phyloP scores from a whole-genome alignment of 2,888 invertebrate genomes.

The Electrophaes corylata region DNA sequence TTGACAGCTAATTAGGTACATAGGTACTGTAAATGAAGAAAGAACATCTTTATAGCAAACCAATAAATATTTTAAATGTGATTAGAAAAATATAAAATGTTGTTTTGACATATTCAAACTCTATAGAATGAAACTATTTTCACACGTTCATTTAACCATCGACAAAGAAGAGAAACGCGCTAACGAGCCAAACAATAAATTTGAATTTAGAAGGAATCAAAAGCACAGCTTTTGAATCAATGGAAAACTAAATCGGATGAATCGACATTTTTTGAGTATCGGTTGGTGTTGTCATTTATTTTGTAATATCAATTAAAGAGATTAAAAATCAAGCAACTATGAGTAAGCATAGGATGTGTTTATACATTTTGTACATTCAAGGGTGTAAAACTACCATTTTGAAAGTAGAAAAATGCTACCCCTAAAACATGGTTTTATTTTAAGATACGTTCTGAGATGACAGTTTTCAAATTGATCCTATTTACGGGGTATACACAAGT shows the following conservation, averaged over 20 bases:
- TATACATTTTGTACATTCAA: too few species aligned
- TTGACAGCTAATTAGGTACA: slow-evolving; percentile 19
- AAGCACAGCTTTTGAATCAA: slow-evolving; percentile 34
- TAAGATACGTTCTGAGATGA: too few species aligned
- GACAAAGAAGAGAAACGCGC: slow-evolving; percentile 58
- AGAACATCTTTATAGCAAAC: slow-evolving; percentile 14
- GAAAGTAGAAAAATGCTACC: too few species aligned
- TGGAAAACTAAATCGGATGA: slow-evolving; percentile 76
- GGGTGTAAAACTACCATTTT: too few species aligned
- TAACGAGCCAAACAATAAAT: slow-evolving; percentile 71
- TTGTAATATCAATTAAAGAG: slow-evolving; percentile 53
- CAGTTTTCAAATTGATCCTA: too few species aligned
- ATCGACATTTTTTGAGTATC: slow-evolving; percentile 59
- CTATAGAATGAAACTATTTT: slow-evolving; percentile 46
- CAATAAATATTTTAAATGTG: slow-evolving; percentile 14
- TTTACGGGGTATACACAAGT: too few species aligned
- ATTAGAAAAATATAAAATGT: slow-evolving; percentile 13
- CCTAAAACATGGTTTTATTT: too few species aligned
- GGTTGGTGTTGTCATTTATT: slow-evolving; percentile 7
- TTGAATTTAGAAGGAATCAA: slow-evolving; percentile 61
- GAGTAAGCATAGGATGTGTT: too few species aligned
- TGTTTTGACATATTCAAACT: slow-evolving; percentile 19
- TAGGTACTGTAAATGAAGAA: background rate
- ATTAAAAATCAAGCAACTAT: slow-evolving; percentile 62
- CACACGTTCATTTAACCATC: slow-evolving; percentile 64